These are phyloP conservation scores for Cheilinus undulatus DNA, from an alignment of 2,113 vertebrate species.

Conservation along the genomic window DNA sequence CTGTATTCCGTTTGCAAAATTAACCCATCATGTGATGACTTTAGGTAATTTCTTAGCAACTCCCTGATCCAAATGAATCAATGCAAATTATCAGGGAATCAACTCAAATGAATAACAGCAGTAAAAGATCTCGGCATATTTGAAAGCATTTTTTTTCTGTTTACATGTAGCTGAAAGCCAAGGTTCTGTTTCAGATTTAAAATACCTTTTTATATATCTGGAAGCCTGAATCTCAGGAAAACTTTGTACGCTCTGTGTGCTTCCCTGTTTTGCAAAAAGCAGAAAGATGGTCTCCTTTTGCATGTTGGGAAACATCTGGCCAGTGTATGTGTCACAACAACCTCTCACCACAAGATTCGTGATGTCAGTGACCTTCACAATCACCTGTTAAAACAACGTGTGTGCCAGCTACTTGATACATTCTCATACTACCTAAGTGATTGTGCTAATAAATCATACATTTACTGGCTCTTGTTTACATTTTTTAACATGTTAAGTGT, in stretches of 20 bases:
- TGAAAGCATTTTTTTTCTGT: neutral
- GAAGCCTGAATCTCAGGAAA: neutral
- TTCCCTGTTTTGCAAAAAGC: neutral
- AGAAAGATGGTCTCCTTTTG: conserved; percentile 30
- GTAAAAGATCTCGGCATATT: too few species aligned
- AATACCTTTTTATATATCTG: neutral
- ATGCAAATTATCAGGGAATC: too few species aligned
- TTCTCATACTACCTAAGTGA: conserved; percentile 12
- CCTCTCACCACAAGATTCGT: conserved; percentile 28
- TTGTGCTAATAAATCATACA: conserved; percentile 9
- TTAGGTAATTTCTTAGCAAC: too few species aligned
- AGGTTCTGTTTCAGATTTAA: neutral
- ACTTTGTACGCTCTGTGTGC: neutral
- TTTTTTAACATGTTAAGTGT: neutral
- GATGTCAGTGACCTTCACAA: conserved; percentile 41
- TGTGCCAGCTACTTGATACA: conserved; percentile 36
- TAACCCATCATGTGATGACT: too few species aligned
- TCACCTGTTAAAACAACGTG: conserved; percentile 53
- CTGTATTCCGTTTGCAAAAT: too few species aligned
- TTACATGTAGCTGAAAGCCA: neutral
- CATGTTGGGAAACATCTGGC: conserved; percentile 75
- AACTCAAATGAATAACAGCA: too few species aligned
- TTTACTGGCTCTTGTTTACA: conserved; percentile 3
- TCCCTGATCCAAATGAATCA: too few species aligned
- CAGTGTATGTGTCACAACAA: conserved; percentile 55